These are phyloP conservation scores for Pampusana beccarii DNA, from an alignment of 2,113 vertebrate genomes.

Conservation along the genomic window DNA sequence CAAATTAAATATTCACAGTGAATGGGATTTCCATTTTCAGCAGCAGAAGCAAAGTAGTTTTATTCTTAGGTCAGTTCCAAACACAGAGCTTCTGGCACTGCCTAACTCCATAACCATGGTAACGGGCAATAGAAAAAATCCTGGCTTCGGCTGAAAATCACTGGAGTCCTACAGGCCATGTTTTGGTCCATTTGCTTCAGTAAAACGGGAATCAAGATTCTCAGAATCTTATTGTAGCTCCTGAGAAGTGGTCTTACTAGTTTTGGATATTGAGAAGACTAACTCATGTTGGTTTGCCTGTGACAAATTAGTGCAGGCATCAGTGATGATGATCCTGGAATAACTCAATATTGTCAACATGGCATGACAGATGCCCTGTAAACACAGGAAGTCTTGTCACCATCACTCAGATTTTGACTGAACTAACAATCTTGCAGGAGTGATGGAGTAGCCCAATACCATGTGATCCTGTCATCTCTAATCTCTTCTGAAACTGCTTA, in stretches of 20 bases:
- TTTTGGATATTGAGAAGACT: neutral
- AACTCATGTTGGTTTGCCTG: neutral
- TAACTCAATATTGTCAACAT: neutral
- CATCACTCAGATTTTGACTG: neutral
- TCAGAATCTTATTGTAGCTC: neutral
- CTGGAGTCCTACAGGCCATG: neutral
- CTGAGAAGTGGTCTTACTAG: neutral
- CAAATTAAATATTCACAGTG: neutral
- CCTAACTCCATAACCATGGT: neutral
- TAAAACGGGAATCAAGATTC: neutral
- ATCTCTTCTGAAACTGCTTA: neutral
- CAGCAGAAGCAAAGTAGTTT: neutral
- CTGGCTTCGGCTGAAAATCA: neutral
- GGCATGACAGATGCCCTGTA: neutral
- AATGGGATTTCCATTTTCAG: neutral
- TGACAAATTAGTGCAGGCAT: neutral
- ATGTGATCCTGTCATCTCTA: rapidly evolving
- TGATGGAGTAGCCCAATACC: neutral
- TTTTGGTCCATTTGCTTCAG: neutral
- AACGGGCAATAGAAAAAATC: neutral
- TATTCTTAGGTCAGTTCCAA: neutral
- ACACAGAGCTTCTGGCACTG: neutral
- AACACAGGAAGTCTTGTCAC: neutral
- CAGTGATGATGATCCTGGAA: neutral
- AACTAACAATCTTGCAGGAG: neutral